A percentile compares a stretch with the other conserved stretches of the same genome.
Evolutionary conservation across 2,113 vertebrate genomes (phyloP).

Genomic region (Meriones unguiculatus): DNA sequence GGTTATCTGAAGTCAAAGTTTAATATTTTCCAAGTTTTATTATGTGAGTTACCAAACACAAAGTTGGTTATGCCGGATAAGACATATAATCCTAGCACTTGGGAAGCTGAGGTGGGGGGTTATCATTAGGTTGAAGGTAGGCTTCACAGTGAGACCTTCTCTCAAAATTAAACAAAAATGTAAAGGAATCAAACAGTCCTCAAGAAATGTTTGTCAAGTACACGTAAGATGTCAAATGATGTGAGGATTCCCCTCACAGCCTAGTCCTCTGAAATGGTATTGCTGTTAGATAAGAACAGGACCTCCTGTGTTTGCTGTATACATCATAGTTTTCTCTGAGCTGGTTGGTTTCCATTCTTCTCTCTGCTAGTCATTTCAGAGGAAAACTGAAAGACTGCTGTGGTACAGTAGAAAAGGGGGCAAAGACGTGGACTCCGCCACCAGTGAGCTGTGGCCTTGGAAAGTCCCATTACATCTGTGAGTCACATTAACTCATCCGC

Average conservation of each 20-base stretch:
- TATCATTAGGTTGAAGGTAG: not conserved
- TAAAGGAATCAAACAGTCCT: not conserved
- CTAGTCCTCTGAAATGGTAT: not conserved
- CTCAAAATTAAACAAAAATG: not conserved
- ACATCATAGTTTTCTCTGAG: not conserved
- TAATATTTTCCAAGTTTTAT: not conserved
- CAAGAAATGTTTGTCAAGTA: slow-evolving; percentile 34
- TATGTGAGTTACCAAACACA: not conserved
- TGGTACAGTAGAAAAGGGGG: not conserved
- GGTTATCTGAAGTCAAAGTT: not conserved
- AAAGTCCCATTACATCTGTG: slow-evolving; percentile 7
- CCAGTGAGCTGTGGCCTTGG: not conserved
- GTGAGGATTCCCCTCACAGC: slow-evolving; percentile 40
- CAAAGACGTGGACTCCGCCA: not conserved
- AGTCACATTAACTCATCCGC: slow-evolving; percentile 22
- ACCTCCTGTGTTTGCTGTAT: not conserved
- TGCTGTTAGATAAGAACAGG: not conserved
- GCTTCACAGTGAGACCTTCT: not conserved
- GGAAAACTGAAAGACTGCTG: not conserved
- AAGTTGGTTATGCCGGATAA: not conserved
- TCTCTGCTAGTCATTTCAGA: not conserved
- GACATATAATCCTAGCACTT: not conserved
- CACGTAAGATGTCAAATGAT: not conserved
- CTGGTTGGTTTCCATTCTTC: not conserved
- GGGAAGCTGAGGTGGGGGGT: not conserved